These are phyloP conservation scores for Noctua comes DNA, from an alignment of 2,888 invertebrate species.

Conservation along the genomic window DNA sequence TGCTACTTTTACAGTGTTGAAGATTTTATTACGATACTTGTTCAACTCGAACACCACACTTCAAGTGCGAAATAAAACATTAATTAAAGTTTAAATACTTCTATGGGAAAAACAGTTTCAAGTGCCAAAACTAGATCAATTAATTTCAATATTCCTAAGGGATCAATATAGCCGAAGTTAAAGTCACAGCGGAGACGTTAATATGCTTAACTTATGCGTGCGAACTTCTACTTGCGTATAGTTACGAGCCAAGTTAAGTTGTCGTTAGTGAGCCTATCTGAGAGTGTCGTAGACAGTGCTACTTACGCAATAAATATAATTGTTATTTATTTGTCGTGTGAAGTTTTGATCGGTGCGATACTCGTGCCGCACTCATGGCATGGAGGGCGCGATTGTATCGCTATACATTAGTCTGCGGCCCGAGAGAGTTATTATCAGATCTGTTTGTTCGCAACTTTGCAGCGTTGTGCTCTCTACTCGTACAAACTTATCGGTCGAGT, in stretches of 20 bases:
- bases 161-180: constrained; percentile 80
- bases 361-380: constrained; percentile 68
- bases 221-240: constrained; percentile 80
- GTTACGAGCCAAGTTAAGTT: constrained; percentile 82
- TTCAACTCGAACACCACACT: constrained; percentile 27
- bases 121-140: constrained; percentile 75
- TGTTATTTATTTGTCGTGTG: constrained; percentile 79
- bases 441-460: constrained; percentile 79
- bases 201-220: constrained; percentile 85
- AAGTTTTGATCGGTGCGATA: constrained; percentile 74
- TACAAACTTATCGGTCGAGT: constrained; percentile 76
- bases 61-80: constrained; percentile 37
- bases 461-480: constrained; percentile 73
- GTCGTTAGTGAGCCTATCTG: constrained; percentile 73
- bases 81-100: constrained; percentile 64
- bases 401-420: constrained; percentile 75
- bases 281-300: constrained; percentile 75
- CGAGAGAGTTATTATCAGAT: constrained; percentile 84
- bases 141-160: constrained; percentile 79
- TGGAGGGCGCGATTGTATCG: constrained; percentile 78
- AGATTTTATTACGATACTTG: constrained; percentile 56
- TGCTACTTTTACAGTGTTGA: constrained; percentile 49
- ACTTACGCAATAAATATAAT: constrained; percentile 79
- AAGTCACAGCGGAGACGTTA: constrained; percentile 81
- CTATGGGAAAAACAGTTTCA: constrained; percentile 63